phyloP scores from a whole-genome alignment of 2,888 invertebrate genomes.

The Sphaeridia pumilis region DNA sequence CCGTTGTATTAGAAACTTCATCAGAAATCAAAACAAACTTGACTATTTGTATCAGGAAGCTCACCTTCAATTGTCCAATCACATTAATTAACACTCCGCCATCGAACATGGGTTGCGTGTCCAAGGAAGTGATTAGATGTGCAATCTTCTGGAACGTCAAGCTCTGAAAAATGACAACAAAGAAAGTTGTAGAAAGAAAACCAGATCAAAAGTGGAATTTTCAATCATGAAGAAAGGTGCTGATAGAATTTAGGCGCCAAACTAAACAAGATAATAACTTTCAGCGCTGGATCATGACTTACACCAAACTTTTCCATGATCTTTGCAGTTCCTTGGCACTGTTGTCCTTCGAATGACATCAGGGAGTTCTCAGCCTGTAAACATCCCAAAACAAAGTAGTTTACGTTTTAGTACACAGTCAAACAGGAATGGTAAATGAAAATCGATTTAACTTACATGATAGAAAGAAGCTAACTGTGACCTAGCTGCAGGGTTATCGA shows the following conservation, averaged over 20 bases:
- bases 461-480: constrained; percentile 79
- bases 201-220: background rate
- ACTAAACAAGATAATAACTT: too few species aligned
- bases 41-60: constrained; percentile 36
- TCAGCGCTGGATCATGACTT: too few species aligned
- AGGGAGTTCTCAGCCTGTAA: constrained; percentile 75
- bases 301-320: constrained; percentile 93
- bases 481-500: constrained; percentile 75
- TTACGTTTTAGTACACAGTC: too few species aligned
- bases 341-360: constrained; percentile 92
- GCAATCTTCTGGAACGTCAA: constrained; percentile 86
- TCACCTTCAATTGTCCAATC: constrained; percentile 88
- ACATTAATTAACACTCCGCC: constrained; percentile 94
- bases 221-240: too few species aligned
- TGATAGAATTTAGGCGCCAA: too few species aligned
- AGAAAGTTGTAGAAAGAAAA: background rate
- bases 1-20: background rate
- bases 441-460: constrained; percentile 58
- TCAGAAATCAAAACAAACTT: background rate
- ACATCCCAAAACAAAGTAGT: constrained; percentile 39
- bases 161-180: constrained; percentile 46
- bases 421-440: too few species aligned
- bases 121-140: constrained; percentile 81
- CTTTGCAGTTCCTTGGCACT: constrained; percentile 81
- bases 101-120: constrained; percentile 96